These are phyloP conservation scores for Drosophila kanekoi DNA, from an alignment of 2,888 invertebrate genomes.

Conservation along the genomic window DNA sequence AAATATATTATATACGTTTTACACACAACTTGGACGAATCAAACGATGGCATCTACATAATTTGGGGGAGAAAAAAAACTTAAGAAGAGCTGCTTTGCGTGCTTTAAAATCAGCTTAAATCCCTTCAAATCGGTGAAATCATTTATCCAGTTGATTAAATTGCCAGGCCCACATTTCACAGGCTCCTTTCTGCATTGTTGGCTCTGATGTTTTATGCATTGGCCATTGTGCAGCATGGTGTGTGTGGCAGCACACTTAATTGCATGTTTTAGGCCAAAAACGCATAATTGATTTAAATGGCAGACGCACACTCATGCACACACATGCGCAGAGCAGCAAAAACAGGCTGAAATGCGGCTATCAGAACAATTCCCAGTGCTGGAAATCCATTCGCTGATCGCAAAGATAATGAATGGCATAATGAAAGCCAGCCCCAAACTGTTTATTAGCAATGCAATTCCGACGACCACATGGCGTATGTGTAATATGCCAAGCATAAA, in stretches of 20 bases:
- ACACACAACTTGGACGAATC: no score
- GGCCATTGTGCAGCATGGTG: constrained; percentile 2
- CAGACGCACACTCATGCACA: constrained; percentile 32
- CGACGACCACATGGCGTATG: constrained; percentile 43
- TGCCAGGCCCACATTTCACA: constrained; percentile 26
- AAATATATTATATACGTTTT: no score
- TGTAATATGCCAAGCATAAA: constrained; percentile 53
- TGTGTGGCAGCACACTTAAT: constrained; percentile 29
- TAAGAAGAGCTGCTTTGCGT: background rate
- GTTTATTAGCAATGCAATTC: constrained; percentile 60
- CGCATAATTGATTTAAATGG: constrained; percentile 73
- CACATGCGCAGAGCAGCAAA: constrained; percentile 6
- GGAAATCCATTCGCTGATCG: constrained; percentile 48
- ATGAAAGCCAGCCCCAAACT: constrained; percentile 43
- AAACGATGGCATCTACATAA: no score
- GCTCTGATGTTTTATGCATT: constrained; percentile 39
- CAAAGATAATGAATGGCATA: constrained; percentile 68
- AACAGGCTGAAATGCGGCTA: constrained; percentile 19
- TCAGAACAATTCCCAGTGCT: constrained; percentile 44
- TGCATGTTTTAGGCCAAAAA: constrained; percentile 45
- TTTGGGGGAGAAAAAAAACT: no score
- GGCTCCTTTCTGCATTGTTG: constrained; percentile 12
- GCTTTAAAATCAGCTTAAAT: constrained; percentile 14
- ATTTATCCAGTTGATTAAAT: constrained; percentile 41
- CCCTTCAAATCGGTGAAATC: constrained; percentile 28